These are phyloP conservation scores for Rhopilema esculentum DNA, from an alignment of 30 jellyfish, hydroid and myxozoan species.

Conservation along the genomic window DNA sequence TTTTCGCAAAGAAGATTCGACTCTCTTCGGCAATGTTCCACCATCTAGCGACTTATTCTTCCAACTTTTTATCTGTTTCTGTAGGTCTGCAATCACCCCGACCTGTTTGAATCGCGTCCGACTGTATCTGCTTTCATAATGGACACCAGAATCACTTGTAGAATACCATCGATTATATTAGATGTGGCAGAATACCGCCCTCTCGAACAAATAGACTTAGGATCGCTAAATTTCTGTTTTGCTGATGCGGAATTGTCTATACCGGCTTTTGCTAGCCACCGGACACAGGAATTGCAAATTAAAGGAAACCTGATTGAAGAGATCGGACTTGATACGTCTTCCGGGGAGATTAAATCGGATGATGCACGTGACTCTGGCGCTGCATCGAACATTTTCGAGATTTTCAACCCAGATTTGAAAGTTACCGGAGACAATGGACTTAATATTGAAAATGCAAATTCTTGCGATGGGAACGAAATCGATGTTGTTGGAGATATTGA, in stretches of 20 bases:
- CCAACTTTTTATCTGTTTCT: neutral
- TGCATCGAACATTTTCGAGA: constrained; percentile 34
- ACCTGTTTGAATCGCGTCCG: constrained; percentile 92
- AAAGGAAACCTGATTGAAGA: constrained; percentile 74
- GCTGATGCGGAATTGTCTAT: constrained; percentile 76
- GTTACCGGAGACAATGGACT: neutral
- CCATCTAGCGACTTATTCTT: too few species aligned
- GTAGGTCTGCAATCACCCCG: constrained; percentile 99
- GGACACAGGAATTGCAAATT: constrained; percentile 81
- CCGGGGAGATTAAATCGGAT: constrained; percentile 6
- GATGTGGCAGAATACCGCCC: constrained; percentile 63
- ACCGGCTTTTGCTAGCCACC: constrained; percentile 86
- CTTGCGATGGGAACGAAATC: constrained; percentile 82
- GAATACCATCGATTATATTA: constrained; percentile 69
- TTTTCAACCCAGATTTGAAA: constrained; percentile 15
- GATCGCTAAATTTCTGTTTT: constrained; percentile 65
- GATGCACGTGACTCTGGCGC: neutral
- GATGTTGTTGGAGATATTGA: constrained; percentile 87
- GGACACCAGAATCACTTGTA: constrained; percentile 72
- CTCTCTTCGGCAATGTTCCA: too few species aligned
- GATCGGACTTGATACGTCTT: constrained; percentile 10
- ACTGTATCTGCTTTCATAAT: constrained; percentile 83
- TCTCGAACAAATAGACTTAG: constrained; percentile 62
- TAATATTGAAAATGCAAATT: constrained; percentile 38
- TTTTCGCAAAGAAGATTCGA: too few species aligned